A percentile compares a stretch with the other conserved stretches of the same genome.
phyloP scores from a whole-genome alignment of 2,888 invertebrate species.

The Luperina testacea region DNA sequence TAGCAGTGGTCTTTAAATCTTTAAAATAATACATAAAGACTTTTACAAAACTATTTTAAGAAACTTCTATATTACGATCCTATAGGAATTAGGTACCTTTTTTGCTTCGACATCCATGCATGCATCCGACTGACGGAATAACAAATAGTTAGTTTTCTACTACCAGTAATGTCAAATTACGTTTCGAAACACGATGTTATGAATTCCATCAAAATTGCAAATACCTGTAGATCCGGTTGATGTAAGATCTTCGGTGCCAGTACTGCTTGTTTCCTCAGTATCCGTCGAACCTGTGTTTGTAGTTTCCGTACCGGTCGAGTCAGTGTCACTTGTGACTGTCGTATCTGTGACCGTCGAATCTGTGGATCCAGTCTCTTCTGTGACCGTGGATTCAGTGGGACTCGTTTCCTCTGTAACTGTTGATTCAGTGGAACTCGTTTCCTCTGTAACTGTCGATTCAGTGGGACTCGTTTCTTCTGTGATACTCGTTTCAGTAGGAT shows the following conservation, averaged over 20 bases:
- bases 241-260: conserved; percentile 41
- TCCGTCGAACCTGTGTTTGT: conserved; percentile 29
- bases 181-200: not conserved
- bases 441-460: conserved; percentile 21
- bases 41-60: not conserved
- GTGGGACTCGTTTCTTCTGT: conserved; percentile 19
- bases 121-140: not conserved
- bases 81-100: not conserved
- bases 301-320: conserved; percentile 29
- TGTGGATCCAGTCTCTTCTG: conserved; percentile 27
- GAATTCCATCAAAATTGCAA: not conserved
- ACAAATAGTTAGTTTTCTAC: not conserved
- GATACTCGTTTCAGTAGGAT: conserved; percentile 22
- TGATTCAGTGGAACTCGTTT: conserved; percentile 16
- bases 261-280: conserved; percentile 25
- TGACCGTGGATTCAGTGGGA: conserved; percentile 38
- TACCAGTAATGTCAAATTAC: not conserved
- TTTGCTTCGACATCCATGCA: not conserved
- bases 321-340: conserved; percentile 27
- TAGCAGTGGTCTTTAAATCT: conserved; percentile 7
- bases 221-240: conserved; percentile 33
- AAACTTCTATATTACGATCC: not conserved
- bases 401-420: conserved; percentile 16
- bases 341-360: conserved; percentile 1
- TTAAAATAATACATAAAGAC: not conserved